These are phyloP conservation scores for Spongia lamella DNA, from an alignment of 37 sponge, comb jelly and placozoan species.

Conservation along the genomic window DNA sequence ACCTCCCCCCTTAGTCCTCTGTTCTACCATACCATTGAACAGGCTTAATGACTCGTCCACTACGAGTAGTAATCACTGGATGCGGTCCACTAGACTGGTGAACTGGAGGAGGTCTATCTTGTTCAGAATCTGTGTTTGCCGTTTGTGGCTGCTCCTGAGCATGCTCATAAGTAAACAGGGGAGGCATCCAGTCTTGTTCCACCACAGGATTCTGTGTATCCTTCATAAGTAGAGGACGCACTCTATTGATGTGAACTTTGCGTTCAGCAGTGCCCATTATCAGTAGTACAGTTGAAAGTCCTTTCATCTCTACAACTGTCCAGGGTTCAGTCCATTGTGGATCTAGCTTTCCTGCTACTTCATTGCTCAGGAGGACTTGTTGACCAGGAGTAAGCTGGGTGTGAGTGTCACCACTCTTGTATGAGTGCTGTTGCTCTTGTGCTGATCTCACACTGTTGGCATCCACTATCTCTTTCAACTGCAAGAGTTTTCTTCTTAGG, in stretches of 20 bases:
- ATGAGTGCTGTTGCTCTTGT: no score
- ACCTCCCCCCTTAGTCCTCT: no score
- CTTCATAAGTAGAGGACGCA: background rate
- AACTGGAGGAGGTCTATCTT: background rate
- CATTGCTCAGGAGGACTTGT: no score
- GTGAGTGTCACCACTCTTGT: no score
- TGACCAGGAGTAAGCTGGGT: no score
- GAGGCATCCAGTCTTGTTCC: conserved; percentile 7
- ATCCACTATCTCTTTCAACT: no score
- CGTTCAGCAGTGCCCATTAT: conserved; percentile 1
- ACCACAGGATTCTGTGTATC: background rate
- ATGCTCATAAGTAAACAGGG: conserved; percentile 1
- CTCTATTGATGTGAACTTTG: background rate
- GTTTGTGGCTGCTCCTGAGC: background rate
- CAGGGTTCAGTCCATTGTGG: conserved; percentile 2
- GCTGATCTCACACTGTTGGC: no score
- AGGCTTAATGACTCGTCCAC: conserved; percentile 23
- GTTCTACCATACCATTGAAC: conserved; percentile 3
- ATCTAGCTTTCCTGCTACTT: no score
- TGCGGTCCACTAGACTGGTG: background rate
- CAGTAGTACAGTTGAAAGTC: background rate
- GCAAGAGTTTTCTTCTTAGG: no score
- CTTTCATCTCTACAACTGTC: conserved; percentile 3
- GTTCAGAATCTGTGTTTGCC: background rate
- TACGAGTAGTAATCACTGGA: conserved; percentile 2